A percentile compares a stretch with the other conserved stretches of the same genome.
These are phyloP conservation scores for Pachymerium ferrugineum DNA, from an alignment of 2,888 invertebrate species.

Conservation along the genomic window DNA sequence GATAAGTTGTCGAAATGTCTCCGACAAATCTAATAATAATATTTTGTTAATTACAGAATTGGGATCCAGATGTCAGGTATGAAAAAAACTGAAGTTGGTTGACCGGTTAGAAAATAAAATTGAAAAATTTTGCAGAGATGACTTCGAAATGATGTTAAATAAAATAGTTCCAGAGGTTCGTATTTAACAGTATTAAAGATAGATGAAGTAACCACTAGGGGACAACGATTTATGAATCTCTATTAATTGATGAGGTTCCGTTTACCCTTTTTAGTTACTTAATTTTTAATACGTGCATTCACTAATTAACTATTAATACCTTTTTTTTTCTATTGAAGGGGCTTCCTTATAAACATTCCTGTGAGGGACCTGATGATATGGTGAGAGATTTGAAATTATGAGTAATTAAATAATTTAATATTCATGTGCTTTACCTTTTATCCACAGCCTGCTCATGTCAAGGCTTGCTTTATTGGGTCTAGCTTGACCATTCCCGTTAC, in stretches of 20 bases:
- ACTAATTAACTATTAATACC: background rate
- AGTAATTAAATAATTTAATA: background rate
- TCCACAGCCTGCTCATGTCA: slow-evolving; percentile 89
- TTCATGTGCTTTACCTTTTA: background rate
- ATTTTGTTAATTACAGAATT: slow-evolving; percentile 14
- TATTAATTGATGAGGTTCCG: too few relatives aligned
- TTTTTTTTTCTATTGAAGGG: slow-evolving; percentile 54
- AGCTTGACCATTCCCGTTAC: slow-evolving; percentile 93
- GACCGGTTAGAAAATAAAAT: background rate
- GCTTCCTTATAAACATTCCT: slow-evolving; percentile 89
- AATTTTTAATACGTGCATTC: too few relatives aligned
- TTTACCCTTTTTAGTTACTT: too few relatives aligned
- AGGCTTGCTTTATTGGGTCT: slow-evolving; percentile 92
- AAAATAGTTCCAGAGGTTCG: slow-evolving; percentile 88
- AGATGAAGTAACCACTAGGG: too few relatives aligned
- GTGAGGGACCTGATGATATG: slow-evolving; percentile 99
- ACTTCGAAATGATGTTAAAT: slow-evolving; percentile 99
- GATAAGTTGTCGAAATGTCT: background rate
- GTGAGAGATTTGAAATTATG: slow-evolving; percentile 55
- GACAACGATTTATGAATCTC: too few relatives aligned
- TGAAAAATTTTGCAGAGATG: slow-evolving; percentile 60
- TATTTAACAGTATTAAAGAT: background rate
- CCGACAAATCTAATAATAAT: background rate
- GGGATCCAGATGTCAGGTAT: slow-evolving; percentile 31
- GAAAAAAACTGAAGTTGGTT: background rate